Conservation (phyloP, 2,888 invertebrate species). For the Anodontia alba region DNA sequence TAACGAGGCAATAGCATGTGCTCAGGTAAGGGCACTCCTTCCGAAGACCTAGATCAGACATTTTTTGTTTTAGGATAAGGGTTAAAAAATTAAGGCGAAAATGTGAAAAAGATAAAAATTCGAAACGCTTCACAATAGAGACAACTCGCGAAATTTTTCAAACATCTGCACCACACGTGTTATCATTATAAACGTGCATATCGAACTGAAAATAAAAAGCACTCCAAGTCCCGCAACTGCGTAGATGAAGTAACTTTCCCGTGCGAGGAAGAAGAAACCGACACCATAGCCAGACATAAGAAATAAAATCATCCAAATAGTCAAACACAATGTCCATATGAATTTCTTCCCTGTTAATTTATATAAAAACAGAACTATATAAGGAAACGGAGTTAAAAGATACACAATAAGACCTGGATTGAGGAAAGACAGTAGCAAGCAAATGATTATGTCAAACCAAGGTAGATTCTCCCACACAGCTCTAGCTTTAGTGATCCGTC, state of each 20-base stretch:
- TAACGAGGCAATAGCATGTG: too few relatives aligned
- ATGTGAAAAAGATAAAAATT: too few relatives aligned
- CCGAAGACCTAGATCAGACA: too few relatives aligned
- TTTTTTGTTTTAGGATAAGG: too few relatives aligned
- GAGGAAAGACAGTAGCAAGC: not conserved
- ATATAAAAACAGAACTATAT: not conserved
- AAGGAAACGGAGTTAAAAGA: not conserved
- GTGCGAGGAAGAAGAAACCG: not conserved
- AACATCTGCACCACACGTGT: not conserved
- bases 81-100: too few relatives aligned
- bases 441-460: not conserved
- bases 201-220: not conserved
- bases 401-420: not conserved
- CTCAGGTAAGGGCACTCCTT: too few relatives aligned
- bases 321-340: slow-evolving; percentile 4
- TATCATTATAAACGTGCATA: not conserved
- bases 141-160: not conserved
- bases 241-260: not conserved
- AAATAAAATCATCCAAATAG: not conserved
- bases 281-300: not conserved
- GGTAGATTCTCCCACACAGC: slow-evolving; percentile 2
- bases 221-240: not conserved
- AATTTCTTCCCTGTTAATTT: not conserved
- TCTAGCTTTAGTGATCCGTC: not conserved
- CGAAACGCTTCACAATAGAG: not conserved